A percentile compares a stretch with the other conserved stretches of the same genome.
These are phyloP conservation scores for Sarcophaga bullata DNA, from an alignment of 1,140 invertebrate species.

Conservation along the genomic window DNA sequence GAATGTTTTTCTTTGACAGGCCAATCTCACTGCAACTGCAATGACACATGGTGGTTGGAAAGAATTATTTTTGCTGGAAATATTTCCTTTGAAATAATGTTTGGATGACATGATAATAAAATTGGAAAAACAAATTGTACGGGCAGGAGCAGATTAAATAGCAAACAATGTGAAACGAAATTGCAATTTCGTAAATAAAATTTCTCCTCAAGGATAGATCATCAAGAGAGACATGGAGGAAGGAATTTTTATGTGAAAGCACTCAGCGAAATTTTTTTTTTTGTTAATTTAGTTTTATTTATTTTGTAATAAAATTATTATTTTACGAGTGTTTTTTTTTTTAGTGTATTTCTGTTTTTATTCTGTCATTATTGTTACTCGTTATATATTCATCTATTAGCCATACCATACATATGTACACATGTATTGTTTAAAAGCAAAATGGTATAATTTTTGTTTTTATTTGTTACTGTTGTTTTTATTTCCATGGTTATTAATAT, in stretches of 20 bases:
- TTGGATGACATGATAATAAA: no score
- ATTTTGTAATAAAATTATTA: slow-evolving; percentile 11
- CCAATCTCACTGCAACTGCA: no score
- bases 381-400: no score
- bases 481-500: not conserved
- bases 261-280: not conserved
- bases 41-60: not conserved
- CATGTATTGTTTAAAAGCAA: not conserved
- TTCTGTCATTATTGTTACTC: no score
- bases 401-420: no score
- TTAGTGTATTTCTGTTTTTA: no score
- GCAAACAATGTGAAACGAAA: no score
- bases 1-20: no score
- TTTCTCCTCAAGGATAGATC: not conserved
- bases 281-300: not conserved
- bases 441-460: not conserved
- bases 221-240: not conserved
- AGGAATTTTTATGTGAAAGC: not conserved
- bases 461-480: not conserved
- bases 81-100: no score
- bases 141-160: no score
- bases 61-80: not conserved
- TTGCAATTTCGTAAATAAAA: not conserved
- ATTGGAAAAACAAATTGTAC: no score
- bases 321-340: not conserved